These are phyloP conservation scores for Andrena flavipes DNA, from an alignment of 2,888 invertebrate species.

Conservation along the genomic window DNA sequence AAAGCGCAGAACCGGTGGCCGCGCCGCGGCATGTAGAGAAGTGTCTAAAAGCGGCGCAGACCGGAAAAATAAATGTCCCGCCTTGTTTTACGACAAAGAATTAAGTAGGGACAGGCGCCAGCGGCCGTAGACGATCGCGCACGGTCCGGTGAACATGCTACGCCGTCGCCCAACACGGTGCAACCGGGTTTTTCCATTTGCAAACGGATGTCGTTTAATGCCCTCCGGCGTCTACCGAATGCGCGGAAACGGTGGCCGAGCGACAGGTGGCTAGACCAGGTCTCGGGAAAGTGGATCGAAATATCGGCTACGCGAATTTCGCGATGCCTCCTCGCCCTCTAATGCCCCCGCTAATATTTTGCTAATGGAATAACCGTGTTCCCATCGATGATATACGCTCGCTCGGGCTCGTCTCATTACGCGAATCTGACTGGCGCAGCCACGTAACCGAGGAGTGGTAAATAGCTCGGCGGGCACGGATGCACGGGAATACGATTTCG, in stretches of 20 bases:
- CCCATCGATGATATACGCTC: not conserved
- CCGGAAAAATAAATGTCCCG: constrained; percentile 51
- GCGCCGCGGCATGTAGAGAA: not conserved
- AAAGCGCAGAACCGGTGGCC: constrained; percentile 1
- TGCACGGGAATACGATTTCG: not conserved
- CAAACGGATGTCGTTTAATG: constrained; percentile 64
- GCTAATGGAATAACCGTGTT: not conserved
- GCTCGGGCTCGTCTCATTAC: not conserved
- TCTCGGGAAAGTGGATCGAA: constrained; percentile 18
- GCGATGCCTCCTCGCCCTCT: too few relatives aligned
- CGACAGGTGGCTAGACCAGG: constrained; percentile 57
- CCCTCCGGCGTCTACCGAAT: constrained; percentile 68
- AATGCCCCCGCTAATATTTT: constrained; percentile 1
- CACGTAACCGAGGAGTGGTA: not conserved
- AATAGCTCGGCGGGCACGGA: not conserved
- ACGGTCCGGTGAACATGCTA: constrained; percentile 60
- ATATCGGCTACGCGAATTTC: not conserved
- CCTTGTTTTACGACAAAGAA: constrained; percentile 53
- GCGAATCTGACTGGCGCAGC: not conserved
- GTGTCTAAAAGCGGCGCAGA: constrained; percentile 26
- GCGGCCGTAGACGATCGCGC: constrained; percentile 67
- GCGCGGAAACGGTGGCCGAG: constrained; percentile 29
- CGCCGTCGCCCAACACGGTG: constrained; percentile 36
- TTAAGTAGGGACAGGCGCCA: constrained; percentile 66
- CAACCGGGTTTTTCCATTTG: constrained; percentile 66